Conservation (phyloP, 2,888 invertebrate species). For the Dendrolimus houi region DNA sequence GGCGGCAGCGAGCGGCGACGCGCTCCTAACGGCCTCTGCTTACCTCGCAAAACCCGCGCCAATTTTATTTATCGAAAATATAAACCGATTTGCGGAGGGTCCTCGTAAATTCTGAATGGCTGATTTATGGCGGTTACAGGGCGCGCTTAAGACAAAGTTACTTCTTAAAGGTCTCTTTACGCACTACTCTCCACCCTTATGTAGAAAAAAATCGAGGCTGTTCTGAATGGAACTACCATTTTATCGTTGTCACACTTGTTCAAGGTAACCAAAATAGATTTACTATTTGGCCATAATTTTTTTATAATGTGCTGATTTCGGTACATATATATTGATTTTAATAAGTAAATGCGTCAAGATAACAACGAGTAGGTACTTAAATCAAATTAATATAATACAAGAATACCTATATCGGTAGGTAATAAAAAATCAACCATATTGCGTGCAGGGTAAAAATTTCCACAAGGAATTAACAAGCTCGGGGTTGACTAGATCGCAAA, state of each 20-base stretch:
- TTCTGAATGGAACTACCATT: too few species aligned
- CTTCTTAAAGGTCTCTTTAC: conserved; percentile 56
- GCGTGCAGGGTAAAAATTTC: conserved; percentile 31
- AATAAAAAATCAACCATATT: conserved; percentile 14
- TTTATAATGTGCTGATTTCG: too few species aligned
- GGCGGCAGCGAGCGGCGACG: conserved; percentile 54
- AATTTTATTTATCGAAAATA: conserved; percentile 77
- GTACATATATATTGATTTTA: too few species aligned
- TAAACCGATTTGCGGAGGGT: conserved; percentile 75
- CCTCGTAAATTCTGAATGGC: conserved; percentile 69
- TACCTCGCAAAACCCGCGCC: conserved; percentile 75
- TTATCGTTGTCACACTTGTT: too few species aligned
- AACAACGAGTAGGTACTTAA: too few species aligned
- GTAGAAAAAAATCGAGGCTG: conserved; percentile 13
- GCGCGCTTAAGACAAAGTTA: conserved; percentile 66
- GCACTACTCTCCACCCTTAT: conserved; percentile 36
- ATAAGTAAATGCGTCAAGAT: too few species aligned
- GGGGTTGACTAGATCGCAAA: conserved; percentile 30
- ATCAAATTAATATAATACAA: too few species aligned
- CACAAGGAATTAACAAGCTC: conserved; percentile 37
- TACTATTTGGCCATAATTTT: too few species aligned
- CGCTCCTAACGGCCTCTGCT: conserved; percentile 73
- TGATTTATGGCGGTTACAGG: conserved; percentile 72
- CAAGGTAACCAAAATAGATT: too few species aligned
- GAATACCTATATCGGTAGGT: not conserved